These are phyloP conservation scores for Drosophila cardini DNA, from an alignment of 1,140 invertebrate genomes.

Conservation along the genomic window DNA sequence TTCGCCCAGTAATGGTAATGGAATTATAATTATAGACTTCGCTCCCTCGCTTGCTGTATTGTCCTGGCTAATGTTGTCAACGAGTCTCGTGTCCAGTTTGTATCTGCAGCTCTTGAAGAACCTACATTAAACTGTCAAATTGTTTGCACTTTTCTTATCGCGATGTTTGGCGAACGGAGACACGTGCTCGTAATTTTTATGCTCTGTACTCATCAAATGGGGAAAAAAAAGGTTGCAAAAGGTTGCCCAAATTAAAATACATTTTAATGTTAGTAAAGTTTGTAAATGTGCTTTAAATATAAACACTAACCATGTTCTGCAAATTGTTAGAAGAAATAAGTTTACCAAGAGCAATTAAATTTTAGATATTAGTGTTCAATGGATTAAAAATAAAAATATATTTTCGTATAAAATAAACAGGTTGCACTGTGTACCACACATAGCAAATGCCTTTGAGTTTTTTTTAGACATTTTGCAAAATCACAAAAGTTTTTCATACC, in stretches of 20 bases:
- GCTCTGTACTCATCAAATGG: neutral
- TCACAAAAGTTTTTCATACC: no score
- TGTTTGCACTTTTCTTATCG: slow-evolving; percentile 74
- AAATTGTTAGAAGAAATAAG: no score
- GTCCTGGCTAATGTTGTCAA: slow-evolving; percentile 73
- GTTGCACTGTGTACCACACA: no score
- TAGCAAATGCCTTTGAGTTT: no score
- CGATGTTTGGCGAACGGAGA: slow-evolving; percentile 45
- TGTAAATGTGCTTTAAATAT: neutral
- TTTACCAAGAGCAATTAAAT: no score
- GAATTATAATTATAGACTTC: slow-evolving; percentile 80
- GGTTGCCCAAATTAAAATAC: neutral
- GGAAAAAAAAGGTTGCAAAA: neutral
- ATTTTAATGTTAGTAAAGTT: neutral
- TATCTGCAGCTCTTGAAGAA: slow-evolving; percentile 56
- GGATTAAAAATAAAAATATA: no score
- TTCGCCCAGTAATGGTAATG: slow-evolving; percentile 68
- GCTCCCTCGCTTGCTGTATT: slow-evolving; percentile 47
- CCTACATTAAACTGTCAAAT: slow-evolving; percentile 82
- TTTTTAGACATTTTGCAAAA: no score
- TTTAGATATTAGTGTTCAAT: no score
- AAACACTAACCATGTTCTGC: no score
- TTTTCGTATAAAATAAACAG: no score
- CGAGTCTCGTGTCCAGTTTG: slow-evolving; percentile 38
- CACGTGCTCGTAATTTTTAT: slow-evolving; percentile 64